phyloP scores from a whole-genome alignment of 2,888 invertebrate genomes.

The Dioctria linearis region DNA sequence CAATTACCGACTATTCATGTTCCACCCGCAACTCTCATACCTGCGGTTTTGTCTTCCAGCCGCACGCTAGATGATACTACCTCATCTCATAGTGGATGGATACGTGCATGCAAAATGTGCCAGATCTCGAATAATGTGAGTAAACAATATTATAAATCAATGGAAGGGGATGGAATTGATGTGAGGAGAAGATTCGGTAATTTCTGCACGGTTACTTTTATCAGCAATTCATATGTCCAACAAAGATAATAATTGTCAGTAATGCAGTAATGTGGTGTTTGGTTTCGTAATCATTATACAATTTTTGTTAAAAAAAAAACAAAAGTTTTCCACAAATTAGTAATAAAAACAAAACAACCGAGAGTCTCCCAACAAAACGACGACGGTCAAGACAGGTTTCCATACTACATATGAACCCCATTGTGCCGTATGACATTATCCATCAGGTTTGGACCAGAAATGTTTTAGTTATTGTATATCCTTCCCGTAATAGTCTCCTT shows the following conservation, averaged over 20 bases:
- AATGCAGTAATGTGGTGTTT: neutral
- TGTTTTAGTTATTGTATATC: conserved; percentile 36
- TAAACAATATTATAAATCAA: conserved; percentile 38
- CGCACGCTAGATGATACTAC: neutral
- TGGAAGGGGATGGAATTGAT: conserved; percentile 26
- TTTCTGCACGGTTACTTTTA: too few relatives aligned
- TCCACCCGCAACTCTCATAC: conserved; percentile 23
- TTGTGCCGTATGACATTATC: conserved; percentile 33
- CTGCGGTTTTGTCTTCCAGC: conserved; percentile 46
- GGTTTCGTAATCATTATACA: too few relatives aligned
- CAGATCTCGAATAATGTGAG: neutral
- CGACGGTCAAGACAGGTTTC: conserved; percentile 23
- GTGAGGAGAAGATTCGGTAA: neutral
- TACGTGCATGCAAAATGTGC: too few relatives aligned
- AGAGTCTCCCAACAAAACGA: neutral
- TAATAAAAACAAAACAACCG: conserved; percentile 26
- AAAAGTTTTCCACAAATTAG: conserved; percentile 36
- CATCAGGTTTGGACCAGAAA: conserved; percentile 21
- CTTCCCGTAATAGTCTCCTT: conserved; percentile 29
- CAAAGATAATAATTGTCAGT: conserved; percentile 35
- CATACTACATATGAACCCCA: neutral
- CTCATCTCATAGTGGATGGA: neutral
- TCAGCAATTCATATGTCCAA: conserved; percentile 32
- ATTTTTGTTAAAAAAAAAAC: too few relatives aligned
- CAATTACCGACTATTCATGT: conserved; percentile 48